A percentile compares a stretch with the other conserved stretches of the same genome.
phyloP scores from a whole-genome alignment of 2,113 vertebrate genomes.

The Rhinolophus sinicus region DNA sequence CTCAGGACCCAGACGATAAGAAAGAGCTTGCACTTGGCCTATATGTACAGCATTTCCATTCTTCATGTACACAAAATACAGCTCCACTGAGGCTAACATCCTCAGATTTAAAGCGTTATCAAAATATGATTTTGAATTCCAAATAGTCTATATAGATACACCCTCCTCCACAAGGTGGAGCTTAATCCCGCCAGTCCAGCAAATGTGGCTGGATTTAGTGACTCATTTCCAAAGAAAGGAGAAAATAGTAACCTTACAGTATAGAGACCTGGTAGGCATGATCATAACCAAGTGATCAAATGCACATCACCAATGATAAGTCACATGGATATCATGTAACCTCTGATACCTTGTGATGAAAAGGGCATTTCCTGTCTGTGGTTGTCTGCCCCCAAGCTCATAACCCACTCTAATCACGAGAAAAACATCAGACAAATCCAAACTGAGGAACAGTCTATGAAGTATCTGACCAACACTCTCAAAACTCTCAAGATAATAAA shows the following conservation, averaged over 20 bases:
- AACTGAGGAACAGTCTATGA: not conserved
- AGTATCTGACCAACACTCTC: not conserved
- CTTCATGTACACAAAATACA: not conserved
- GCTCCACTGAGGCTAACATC: not conserved
- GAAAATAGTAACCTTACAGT: not conserved
- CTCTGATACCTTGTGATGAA: not conserved
- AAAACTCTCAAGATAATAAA: not conserved
- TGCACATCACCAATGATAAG: not conserved
- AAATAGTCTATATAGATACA: not conserved
- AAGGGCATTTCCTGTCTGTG: not conserved
- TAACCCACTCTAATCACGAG: not conserved
- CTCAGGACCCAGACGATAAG: not conserved
- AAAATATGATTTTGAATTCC: slow-evolving; percentile 40
- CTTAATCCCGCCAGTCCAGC: not conserved
- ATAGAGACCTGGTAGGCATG: not conserved
- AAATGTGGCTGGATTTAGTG: not conserved
- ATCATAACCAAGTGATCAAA: not conserved
- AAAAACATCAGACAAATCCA: not conserved
- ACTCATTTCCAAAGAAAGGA: not conserved
- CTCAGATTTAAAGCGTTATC: not conserved
- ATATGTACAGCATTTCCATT: not conserved
- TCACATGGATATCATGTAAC: not conserved
- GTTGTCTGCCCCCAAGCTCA: not conserved
- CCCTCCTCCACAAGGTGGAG: not conserved
- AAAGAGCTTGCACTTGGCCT: not conserved